Evolutionary conservation across 2,888 invertebrate genomes (phyloP).

Genomic region (Metopia argyrocephala): DNA sequence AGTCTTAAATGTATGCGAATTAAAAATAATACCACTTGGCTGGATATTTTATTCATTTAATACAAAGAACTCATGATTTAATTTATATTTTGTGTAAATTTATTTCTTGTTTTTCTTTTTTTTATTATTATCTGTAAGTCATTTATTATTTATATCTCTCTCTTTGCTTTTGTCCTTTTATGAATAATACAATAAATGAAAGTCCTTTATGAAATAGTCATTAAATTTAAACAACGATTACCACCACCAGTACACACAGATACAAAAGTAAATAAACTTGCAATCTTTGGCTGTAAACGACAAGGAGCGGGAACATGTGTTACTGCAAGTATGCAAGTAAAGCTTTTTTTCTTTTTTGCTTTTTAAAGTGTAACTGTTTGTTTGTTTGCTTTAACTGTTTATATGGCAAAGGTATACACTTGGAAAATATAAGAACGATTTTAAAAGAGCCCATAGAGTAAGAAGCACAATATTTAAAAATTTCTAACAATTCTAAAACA

Average conservation of each 20-base stretch:
- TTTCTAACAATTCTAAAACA: too few relatives aligned
- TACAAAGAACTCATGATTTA: not conserved
- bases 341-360: constrained; percentile 1
- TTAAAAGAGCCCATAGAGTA: too few relatives aligned
- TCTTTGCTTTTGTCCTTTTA: constrained; percentile 19
- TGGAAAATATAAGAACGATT: too few relatives aligned
- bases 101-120: constrained; percentile 8
- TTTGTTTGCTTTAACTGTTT: not conserved
- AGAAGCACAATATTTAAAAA: too few relatives aligned
- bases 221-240: constrained; percentile 27
- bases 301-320: not conserved
- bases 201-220: constrained; percentile 53
- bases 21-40: too few relatives aligned
- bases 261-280: not conserved
- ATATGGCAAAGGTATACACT: not conserved
- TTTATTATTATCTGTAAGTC: not conserved
- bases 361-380: not conserved
- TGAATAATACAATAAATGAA: constrained; percentile 46
- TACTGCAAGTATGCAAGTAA: constrained; percentile 6
- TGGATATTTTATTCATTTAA: constrained; percentile 7
- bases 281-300: not conserved
- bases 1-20: too few relatives aligned
- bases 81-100: not conserved
- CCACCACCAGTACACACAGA: not conserved
- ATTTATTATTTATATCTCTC: not conserved